Evolutionary conservation across 2,888 invertebrate species (phyloP).

Genomic region (Monoplex corrugatus): DNA sequence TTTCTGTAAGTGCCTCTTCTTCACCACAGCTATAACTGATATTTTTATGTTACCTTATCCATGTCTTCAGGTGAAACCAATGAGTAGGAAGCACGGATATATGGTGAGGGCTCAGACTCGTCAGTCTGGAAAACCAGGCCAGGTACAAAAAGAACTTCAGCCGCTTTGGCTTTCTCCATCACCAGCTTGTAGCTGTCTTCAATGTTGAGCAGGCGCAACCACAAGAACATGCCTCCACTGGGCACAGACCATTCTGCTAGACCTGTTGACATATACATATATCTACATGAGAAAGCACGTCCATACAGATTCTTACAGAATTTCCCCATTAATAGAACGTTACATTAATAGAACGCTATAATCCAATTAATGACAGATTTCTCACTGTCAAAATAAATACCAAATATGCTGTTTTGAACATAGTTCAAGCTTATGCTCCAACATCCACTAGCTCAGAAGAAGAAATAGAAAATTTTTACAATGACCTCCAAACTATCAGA

Average conservation of each 20-base stretch:
- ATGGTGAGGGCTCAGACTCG: constrained; percentile 85
- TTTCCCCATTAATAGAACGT: no score
- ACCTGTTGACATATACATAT: constrained; percentile 78
- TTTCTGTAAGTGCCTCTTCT: no score
- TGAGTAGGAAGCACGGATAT: constrained; percentile 88
- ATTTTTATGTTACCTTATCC: constrained; percentile 84
- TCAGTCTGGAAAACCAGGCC: constrained; percentile 89
- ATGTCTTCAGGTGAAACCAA: constrained; percentile 87
- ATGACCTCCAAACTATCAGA: no score
- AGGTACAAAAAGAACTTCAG: constrained; percentile 86
- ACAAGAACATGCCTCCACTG: constrained; percentile 89
- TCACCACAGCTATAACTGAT: no score
- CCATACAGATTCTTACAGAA: no score
- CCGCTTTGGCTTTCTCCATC: constrained; percentile 86
- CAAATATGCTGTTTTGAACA: no score
- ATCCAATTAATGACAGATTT: no score
- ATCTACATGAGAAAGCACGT: no score
- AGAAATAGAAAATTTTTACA: no score
- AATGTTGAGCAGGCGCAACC: constrained; percentile 87
- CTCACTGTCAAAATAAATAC: no score
- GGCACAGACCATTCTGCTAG: constrained; percentile 87
- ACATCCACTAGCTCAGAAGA: not conserved
- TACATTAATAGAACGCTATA: no score
- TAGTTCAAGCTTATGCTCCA: not conserved
- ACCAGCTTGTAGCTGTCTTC: constrained; percentile 89